phyloP scores from a whole-genome alignment of 2,797 vertebrate genomes.

The Clarias laeviceps region DNA sequence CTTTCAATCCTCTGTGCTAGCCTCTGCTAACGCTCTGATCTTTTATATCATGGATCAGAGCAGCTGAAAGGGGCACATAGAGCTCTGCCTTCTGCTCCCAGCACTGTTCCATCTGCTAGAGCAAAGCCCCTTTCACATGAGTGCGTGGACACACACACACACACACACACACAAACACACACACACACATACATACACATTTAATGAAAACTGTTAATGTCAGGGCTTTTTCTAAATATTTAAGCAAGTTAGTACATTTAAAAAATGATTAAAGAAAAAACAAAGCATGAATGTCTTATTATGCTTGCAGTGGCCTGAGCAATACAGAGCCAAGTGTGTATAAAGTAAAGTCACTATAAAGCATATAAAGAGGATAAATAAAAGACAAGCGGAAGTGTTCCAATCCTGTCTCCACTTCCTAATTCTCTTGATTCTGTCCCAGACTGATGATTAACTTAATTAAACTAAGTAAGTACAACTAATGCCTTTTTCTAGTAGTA shows the following conservation, averaged over 20 bases:
- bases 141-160: background rate
- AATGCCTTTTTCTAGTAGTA: background rate
- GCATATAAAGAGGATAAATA: no score
- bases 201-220: background rate
- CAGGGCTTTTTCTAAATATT: background rate
- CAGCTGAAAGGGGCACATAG: background rate
- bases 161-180: background rate
- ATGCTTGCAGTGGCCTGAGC: no score
- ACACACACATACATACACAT: background rate
- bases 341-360: no score
- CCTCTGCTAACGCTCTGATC: background rate
- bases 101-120: conserved; percentile 22
- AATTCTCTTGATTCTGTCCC: no score
- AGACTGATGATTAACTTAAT: background rate
- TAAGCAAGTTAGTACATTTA: background rate
- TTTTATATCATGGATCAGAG: conserved; percentile 18
- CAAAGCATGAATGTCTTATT: no score
- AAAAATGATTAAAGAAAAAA: no score
- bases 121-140: background rate
- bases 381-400: no score
- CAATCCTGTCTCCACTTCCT: no score
- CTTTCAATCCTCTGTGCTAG: background rate
- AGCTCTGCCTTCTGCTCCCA: conserved; percentile 22
- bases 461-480: background rate
- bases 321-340: no score